Evolutionary conservation across 2,888 invertebrate species (phyloP).

Genomic region (Glaucopsyche alexis): DNA sequence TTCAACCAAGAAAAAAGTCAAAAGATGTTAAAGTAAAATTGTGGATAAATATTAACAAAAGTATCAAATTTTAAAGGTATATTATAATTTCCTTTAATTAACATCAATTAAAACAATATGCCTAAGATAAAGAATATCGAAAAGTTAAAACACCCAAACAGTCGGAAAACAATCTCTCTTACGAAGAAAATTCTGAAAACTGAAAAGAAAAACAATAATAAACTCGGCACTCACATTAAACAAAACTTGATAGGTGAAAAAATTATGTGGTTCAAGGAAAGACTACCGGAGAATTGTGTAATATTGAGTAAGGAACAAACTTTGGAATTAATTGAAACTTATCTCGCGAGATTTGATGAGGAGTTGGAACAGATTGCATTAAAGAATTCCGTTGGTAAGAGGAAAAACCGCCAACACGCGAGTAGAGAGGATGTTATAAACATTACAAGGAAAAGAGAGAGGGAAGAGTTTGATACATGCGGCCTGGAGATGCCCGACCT

Average conservation of each 20-base stretch:
- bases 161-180: constrained; percentile 87
- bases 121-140: constrained; percentile 65
- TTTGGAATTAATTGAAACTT: constrained; percentile 79
- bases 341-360: constrained; percentile 82
- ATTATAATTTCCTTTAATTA: too few species aligned
- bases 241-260: constrained; percentile 88
- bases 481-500: constrained; percentile 90
- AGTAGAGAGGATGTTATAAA: constrained; percentile 89
- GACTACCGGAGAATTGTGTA: constrained; percentile 77
- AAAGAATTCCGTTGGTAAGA: constrained; percentile 88
- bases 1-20: too few species aligned
- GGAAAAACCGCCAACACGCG: constrained; percentile 88
- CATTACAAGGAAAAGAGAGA: constrained; percentile 86
- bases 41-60: too few species aligned
- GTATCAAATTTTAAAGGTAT: too few species aligned
- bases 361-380: constrained; percentile 89
- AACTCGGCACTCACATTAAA: constrained; percentile 84
- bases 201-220: constrained; percentile 80
- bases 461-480: constrained; percentile 86
- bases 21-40: too few species aligned
- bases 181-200: constrained; percentile 85
- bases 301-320: constrained; percentile 82
- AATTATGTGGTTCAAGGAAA: constrained; percentile 87
- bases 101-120: constrained; percentile 45
- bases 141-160: constrained; percentile 90